phyloP scores from a whole-genome alignment of 2,797 vertebrate genomes.

The Ceryle rudis region DNA sequence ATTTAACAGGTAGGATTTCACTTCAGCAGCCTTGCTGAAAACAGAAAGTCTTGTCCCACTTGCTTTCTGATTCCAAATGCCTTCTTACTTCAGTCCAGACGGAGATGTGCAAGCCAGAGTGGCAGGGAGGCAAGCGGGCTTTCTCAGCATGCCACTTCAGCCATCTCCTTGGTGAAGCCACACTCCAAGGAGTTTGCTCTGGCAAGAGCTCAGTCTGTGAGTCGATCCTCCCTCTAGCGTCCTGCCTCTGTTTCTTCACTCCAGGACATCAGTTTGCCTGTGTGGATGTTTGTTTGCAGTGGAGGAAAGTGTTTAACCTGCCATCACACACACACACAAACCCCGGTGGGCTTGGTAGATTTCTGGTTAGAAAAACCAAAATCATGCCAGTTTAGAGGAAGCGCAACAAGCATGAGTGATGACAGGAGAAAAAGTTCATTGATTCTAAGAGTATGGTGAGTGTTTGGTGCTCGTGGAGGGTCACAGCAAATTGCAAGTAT shows the following conservation, averaged over 20 bases:
- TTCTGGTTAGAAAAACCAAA: slow-evolving; percentile 18
- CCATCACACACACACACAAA: not conserved
- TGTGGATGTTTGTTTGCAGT: not conserved
- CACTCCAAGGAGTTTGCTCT: slow-evolving; percentile 16
- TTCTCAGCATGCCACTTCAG: not conserved
- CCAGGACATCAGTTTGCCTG: not conserved
- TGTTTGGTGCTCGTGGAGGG: not conserved
- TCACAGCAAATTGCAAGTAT: not conserved
- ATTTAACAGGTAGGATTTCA: not conserved
- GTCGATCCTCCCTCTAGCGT: slow-evolving; percentile 39
- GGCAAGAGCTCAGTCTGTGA: slow-evolving; percentile 17
- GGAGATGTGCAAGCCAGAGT: not conserved
- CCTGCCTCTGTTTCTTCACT: slow-evolving; percentile 35
- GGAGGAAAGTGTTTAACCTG: not conserved
- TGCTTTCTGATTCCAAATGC: not conserved
- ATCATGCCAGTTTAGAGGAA: not conserved
- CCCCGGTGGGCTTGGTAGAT: not conserved
- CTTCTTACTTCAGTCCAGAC: not conserved
- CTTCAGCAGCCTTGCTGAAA: not conserved
- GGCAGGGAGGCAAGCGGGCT: not conserved
- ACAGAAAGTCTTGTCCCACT: not conserved
- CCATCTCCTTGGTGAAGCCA: slow-evolving; percentile 8
- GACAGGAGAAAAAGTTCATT: not conserved
- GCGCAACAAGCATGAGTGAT: not conserved
- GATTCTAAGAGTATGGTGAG: not conserved